These are phyloP conservation scores for Phataginus tricuspis DNA, from an alignment of 2,797 vertebrate species.

Conservation along the genomic window DNA sequence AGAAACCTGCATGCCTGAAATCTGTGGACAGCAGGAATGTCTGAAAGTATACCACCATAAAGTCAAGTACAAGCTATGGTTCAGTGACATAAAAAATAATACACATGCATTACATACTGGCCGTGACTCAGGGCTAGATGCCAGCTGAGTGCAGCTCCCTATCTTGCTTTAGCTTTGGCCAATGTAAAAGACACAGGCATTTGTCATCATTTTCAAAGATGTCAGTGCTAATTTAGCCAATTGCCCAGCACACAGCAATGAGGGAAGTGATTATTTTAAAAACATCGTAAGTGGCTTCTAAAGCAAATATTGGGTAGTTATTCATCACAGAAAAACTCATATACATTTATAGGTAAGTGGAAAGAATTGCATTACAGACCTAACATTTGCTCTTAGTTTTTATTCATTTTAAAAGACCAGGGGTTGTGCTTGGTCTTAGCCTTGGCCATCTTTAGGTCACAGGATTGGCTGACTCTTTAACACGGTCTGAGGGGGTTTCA, in stretches of 20 bases:
- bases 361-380: background rate
- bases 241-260: background rate
- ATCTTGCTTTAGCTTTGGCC: background rate
- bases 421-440: background rate
- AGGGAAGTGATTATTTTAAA: background rate
- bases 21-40: background rate
- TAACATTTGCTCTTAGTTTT: background rate
- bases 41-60: background rate
- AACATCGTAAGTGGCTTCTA: background rate
- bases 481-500: background rate
- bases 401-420: background rate
- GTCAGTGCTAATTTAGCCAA: background rate
- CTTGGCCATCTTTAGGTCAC: background rate
- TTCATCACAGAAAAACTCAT: background rate
- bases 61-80: background rate
- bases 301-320: background rate
- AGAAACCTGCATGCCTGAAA: background rate
- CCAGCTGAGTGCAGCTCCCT: background rate
- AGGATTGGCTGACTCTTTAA: background rate
- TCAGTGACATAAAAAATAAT: background rate
- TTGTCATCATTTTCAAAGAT: slow-evolving; percentile 1
- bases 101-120: background rate
- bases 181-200: background rate
- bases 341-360: background rate
- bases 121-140: background rate